These are phyloP conservation scores for Lumbricus terrestris DNA, from an alignment of 2,888 invertebrate species.

Conservation along the genomic window DNA sequence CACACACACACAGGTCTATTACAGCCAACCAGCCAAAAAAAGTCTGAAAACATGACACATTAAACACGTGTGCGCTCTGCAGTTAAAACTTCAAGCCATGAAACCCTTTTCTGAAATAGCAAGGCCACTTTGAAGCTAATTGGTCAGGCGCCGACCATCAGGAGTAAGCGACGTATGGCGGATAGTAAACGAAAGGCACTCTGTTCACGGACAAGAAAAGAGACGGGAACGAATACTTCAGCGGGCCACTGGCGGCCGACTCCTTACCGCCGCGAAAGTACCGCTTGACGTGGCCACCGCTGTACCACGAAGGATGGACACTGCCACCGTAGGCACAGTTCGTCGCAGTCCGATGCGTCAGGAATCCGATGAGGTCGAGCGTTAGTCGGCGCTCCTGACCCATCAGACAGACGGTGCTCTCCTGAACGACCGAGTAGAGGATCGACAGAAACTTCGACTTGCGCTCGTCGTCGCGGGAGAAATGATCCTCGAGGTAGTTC, in stretches of 20 bases:
- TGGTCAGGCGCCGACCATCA: background rate
- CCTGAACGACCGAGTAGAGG: slow-evolving; percentile 91
- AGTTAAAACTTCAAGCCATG: background rate
- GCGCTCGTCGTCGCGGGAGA: slow-evolving; percentile 69
- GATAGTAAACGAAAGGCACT: slow-evolving; percentile 8
- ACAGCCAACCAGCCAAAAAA: background rate
- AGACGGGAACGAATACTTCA: background rate
- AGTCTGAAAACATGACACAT: background rate
- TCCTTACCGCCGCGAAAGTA: background rate
- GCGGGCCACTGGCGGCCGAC: background rate
- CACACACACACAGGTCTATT: background rate
- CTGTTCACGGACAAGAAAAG: background rate
- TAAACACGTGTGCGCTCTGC: slow-evolving; percentile 3
- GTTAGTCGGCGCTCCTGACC: slow-evolving; percentile 97
- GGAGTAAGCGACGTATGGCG: background rate
- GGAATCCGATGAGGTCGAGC: slow-evolving; percentile 83
- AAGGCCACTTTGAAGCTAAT: background rate
- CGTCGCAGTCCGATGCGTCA: slow-evolving; percentile 69
- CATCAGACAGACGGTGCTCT: slow-evolving; percentile 98
- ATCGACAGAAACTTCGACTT: slow-evolving; percentile 96
- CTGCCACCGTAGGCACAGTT: background rate
- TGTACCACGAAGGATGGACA: background rate
- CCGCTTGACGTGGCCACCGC: background rate
- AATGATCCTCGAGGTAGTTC: slow-evolving; percentile 95
- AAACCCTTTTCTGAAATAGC: background rate